Conservation (phyloP, 1,140 invertebrate genomes). For the Trachymyrmex septentrionalis region DNA sequence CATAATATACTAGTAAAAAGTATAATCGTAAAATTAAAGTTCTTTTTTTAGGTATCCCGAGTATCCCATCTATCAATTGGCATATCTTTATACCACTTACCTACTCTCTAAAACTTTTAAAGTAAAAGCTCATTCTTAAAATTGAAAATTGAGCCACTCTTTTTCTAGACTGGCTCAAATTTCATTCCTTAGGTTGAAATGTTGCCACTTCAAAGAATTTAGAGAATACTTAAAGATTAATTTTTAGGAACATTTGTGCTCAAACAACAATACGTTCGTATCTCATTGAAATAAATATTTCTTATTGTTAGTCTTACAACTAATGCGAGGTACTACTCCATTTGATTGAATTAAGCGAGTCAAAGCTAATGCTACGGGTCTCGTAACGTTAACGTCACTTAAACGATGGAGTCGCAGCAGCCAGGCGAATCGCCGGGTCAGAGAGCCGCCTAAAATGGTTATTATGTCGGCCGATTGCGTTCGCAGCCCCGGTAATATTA, state of each 20-base stretch:
- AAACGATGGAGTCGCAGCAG: slow-evolving; percentile 58
- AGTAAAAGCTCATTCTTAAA: too few species aligned
- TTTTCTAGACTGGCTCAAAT: too few species aligned
- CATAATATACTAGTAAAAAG: too few species aligned
- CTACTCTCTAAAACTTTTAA: too few species aligned
- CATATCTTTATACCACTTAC: too few species aligned
- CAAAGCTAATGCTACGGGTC: slow-evolving; percentile 55
- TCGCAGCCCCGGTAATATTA: slow-evolving; percentile 68
- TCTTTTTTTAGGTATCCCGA: too few species aligned
- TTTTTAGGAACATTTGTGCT: not conserved
- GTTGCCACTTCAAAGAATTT: too few species aligned
- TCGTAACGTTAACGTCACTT: slow-evolving; percentile 53
- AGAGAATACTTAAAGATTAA: too few species aligned
- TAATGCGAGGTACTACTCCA: slow-evolving; percentile 16
- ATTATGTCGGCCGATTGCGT: slow-evolving; percentile 74
- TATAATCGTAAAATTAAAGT: too few species aligned
- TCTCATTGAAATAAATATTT: slow-evolving; percentile 7
- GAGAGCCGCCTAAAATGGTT: slow-evolving; percentile 64
- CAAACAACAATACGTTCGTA: not conserved
- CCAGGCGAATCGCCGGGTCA: slow-evolving; percentile 53
- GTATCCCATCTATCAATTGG: too few species aligned
- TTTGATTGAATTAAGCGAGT: slow-evolving; percentile 53
- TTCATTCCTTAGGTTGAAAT: too few species aligned
- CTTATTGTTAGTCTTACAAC: slow-evolving; percentile 5
- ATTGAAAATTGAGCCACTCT: too few species aligned